phyloP scores from a whole-genome alignment of 37 sponge, comb jelly and placozoan genomes.

The Trichoplax adhaerens region DNA sequence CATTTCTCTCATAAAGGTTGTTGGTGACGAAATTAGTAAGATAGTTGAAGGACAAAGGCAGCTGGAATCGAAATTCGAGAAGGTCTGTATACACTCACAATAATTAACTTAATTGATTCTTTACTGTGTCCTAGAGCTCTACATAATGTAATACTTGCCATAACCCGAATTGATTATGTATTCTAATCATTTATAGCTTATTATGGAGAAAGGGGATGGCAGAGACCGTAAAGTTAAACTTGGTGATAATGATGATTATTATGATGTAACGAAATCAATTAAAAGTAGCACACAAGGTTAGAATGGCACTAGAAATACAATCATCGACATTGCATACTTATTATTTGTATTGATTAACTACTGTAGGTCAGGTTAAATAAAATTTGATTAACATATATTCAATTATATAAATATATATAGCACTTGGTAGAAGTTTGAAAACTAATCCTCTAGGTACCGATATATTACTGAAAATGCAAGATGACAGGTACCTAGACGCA shows the following conservation, averaged over 20 bases:
- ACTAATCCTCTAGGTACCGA: slow-evolving; percentile 17
- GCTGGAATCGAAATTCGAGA: slow-evolving; percentile 30
- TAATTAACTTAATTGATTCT: slow-evolving; percentile 41
- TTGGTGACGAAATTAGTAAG: slow-evolving; percentile 47
- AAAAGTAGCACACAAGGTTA: too few species aligned
- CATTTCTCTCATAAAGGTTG: slow-evolving; percentile 18
- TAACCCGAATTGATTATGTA: not conserved
- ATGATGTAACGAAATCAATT: too few species aligned
- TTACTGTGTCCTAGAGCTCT: slow-evolving; percentile 32
- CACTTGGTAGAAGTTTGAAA: slow-evolving; percentile 8
- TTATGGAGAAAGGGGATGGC: too few species aligned
- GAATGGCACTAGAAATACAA: too few species aligned
- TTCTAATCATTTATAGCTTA: not conserved
- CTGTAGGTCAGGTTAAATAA: slow-evolving; percentile 3
- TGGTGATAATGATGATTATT: too few species aligned
- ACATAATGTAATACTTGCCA: slow-evolving; percentile 6
- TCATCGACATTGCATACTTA: too few species aligned
- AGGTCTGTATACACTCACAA: slow-evolving; percentile 28
- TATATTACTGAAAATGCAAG: slow-evolving; percentile 14
- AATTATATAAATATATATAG: not conserved
- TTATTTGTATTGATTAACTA: not conserved
- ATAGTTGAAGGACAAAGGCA: slow-evolving; percentile 59
- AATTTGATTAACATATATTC: not conserved
- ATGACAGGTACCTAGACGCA: slow-evolving; percentile 10
- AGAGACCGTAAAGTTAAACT: too few species aligned